phyloP scores from a whole-genome alignment of 2,113 vertebrate species.

The Neopipo cinnamomea region DNA sequence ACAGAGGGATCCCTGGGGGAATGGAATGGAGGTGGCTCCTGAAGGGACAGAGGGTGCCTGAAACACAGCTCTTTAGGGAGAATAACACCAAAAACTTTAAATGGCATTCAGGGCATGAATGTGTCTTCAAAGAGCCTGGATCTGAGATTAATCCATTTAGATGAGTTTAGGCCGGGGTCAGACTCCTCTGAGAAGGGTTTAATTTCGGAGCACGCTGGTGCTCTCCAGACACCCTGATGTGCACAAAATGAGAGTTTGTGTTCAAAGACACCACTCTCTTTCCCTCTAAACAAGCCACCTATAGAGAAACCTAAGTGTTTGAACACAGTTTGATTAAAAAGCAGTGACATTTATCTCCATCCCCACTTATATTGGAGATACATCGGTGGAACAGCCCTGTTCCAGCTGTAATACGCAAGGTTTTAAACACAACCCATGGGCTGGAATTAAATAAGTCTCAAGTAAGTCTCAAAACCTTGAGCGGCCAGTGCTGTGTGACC shows the following conservation, averaged over 20 bases:
- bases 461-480: not conserved
- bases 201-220: accelerated
- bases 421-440: not conserved
- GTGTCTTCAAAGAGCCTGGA: not conserved
- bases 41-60: not conserved
- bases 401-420: not conserved
- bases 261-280: accelerated
- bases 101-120: accelerated
- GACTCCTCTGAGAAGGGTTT: not conserved
- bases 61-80: accelerated
- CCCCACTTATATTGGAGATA: not conserved
- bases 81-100: accelerated
- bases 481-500: not conserved
- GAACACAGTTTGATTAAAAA: not conserved
- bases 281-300: not conserved
- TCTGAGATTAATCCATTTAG: not conserved
- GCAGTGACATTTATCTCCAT: not conserved
- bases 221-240: accelerated
- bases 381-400: not conserved
- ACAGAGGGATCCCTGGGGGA: accelerated
- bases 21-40: not conserved
- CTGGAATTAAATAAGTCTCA: not conserved
- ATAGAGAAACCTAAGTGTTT: not conserved
- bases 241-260: accelerated
- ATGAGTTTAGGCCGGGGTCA: not conserved